Evolutionary conservation across 2,797 vertebrate genomes (phyloP), one percentile per base, ranked within the genome.

Genomic region (Carcharodon carcharias): DNA sequence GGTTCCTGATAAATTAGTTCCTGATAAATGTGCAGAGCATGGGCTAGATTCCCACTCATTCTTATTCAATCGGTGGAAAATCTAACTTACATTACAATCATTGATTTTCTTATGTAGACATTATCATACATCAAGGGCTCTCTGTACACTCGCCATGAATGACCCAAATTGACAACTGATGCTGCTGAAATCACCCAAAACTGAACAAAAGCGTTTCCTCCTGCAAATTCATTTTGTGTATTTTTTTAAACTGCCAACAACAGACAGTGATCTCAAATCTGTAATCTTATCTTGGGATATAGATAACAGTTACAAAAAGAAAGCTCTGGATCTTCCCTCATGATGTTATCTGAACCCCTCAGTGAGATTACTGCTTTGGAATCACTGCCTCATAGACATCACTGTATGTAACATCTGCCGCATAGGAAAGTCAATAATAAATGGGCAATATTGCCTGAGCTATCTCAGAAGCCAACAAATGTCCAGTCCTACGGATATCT

Each of bases 141-240:
- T 23, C 91, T 8, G 61, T 93, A 21, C n/a, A 45, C 91, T 65
- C 7, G 21, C n/a, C 91, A 45, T 26, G 91, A 67, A 93, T 21
- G n/a, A 93, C 63, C 91, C 61, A 8, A 80, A 93, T 26, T 93
- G 91, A 67, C n/a, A 67, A 65, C 91, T 67, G 91, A 93, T 67
- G 61, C 23, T 45, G 6, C 91, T 93, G 61, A 40, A 93, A 40
- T 61, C 91, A 67, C 40, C 35, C 61, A 45, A 1, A 67, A 45
- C 3, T 21, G 21, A 67, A 65, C 23, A 63, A 93, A 50, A n/a
- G 35, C n/a, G 26, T 45, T 93, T 93, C 56, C 61, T 26, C 23
- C 31, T 12, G 35, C 40, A 93, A 6, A 45, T n/a, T 65, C 63
- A n/a, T 65, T n/a, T 16, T 63, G 73, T 35, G 28, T 61, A 9